Conservation (phyloP, 2,113 vertebrate species). For the Pagrus major region DNA sequence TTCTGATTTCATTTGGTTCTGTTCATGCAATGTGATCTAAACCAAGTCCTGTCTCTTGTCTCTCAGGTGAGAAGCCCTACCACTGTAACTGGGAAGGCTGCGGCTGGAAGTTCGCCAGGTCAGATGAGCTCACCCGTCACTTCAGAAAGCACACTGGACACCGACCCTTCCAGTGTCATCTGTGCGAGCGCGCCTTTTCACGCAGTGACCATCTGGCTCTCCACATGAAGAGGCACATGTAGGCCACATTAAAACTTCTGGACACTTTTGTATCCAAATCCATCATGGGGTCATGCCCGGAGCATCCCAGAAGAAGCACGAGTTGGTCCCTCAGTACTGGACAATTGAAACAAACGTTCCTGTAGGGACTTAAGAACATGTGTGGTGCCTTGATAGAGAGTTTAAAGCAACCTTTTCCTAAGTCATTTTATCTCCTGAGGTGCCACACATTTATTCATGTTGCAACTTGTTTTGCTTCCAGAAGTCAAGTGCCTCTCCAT, state of each 20-base stretch:
- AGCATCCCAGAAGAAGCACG: background rate
- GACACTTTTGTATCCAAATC: background rate
- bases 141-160: conserved; percentile 94
- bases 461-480: background rate
- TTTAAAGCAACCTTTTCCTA: background rate
- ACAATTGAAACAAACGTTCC: background rate
- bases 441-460: background rate
- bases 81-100: conserved; percentile 95
- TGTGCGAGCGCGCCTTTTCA: conserved; percentile 93
- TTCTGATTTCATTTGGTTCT: background rate
- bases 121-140: conserved; percentile 92
- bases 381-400: conserved; percentile 2
- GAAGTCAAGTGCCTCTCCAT: conserved; percentile 51
- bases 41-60: background rate
- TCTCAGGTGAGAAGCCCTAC: conserved; percentile 91
- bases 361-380: background rate
- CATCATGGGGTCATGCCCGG: background rate
- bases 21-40: background rate
- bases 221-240: conserved; percentile 97
- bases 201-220: conserved; percentile 93
- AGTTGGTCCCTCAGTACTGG: background rate
- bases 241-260: conserved; percentile 22
- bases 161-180: conserved; percentile 92
- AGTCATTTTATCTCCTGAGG: background rate
- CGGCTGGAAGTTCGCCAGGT: conserved; percentile 93